Conservation (phyloP, 1,140 invertebrate genomes). For the Bombus superbus region DNA sequence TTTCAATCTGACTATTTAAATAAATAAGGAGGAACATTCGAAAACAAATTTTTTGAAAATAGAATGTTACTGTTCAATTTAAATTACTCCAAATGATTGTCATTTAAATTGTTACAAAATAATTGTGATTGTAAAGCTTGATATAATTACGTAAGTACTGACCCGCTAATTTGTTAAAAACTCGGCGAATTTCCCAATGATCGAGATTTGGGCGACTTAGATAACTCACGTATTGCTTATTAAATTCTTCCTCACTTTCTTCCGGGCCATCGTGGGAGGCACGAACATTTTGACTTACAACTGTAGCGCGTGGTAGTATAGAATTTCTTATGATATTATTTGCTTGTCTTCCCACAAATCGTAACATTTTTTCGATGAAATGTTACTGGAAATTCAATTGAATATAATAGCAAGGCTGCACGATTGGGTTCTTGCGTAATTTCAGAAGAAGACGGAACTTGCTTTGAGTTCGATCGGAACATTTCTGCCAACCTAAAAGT, state of each 20-base stretch:
- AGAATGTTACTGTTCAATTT: not conserved
- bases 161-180: slow-evolving; percentile 89
- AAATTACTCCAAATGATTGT: not conserved
- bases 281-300: slow-evolving; percentile 69
- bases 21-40: not conserved
- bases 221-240: slow-evolving; percentile 91
- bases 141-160: slow-evolving; percentile 24
- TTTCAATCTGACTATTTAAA: not conserved
- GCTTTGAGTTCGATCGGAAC: no score
- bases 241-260: slow-evolving; percentile 88
- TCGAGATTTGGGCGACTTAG: slow-evolving; percentile 96
- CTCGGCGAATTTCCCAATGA: slow-evolving; percentile 97
- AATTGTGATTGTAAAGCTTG: not conserved
- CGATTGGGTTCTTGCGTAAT: slow-evolving; percentile 65
- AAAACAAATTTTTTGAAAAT: not conserved
- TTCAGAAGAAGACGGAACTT: slow-evolving; percentile 16
- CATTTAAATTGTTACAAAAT: not conserved
- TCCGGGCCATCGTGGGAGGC: slow-evolving; percentile 70
- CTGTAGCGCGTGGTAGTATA: slow-evolving; percentile 64
- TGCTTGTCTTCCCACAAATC: slow-evolving; percentile 79
- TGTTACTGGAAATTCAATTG: not conserved
- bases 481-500: not conserved
- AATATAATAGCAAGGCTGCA: not conserved
- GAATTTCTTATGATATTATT: slow-evolving; percentile 74
- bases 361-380: slow-evolving; percentile 79